Evolutionary conservation across 2,113 vertebrate genomes (phyloP).

Genomic region (Vidua macroura): DNA sequence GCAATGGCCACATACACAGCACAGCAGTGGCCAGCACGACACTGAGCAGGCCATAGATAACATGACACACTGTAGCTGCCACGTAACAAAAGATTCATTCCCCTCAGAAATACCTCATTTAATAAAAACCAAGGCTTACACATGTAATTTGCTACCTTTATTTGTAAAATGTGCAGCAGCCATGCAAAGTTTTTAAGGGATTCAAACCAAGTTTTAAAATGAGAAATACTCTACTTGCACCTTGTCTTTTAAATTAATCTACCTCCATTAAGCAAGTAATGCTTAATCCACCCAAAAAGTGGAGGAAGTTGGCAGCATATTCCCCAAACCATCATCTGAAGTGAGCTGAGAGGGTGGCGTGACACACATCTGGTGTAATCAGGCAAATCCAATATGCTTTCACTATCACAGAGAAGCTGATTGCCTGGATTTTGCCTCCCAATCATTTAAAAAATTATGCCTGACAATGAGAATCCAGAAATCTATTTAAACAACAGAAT

Average conservation of each 20-base stretch:
- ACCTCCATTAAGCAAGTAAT: neutral
- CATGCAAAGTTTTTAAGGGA: neutral
- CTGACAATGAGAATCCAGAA: neutral
- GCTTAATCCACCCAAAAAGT: neutral
- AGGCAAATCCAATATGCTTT: neutral
- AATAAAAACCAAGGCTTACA: neutral
- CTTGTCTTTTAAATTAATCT: neutral
- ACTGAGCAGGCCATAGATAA: neutral
- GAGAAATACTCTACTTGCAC: neutral
- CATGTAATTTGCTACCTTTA: neutral
- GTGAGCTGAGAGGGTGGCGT: neutral
- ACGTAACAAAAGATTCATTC: neutral
- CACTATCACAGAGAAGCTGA: neutral
- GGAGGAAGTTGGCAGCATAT: neutral
- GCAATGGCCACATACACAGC: neutral
- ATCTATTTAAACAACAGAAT: neutral
- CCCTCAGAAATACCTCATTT: neutral
- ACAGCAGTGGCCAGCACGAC: neutral
- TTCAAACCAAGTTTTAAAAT: neutral
- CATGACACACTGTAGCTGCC: neutral
- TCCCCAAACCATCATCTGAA: neutral
- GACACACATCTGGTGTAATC: neutral
- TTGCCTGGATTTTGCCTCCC: neutral
- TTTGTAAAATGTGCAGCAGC: neutral
- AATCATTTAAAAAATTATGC: neutral